phyloP scores from a whole-genome alignment of 2,888 invertebrate genomes.

The Caenorhabditis sp. region DNA sequence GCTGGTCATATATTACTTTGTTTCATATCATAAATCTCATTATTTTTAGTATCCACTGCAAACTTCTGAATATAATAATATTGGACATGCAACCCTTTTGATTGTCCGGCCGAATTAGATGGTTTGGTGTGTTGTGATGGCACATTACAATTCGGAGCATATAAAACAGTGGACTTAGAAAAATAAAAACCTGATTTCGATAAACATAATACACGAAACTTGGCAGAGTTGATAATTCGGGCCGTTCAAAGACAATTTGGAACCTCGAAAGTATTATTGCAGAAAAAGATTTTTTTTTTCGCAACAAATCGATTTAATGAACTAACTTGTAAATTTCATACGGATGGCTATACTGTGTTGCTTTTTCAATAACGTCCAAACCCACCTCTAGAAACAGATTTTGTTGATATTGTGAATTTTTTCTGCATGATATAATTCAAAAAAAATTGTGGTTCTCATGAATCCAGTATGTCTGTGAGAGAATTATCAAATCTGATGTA shows the following conservation, averaged over 20 bases:
- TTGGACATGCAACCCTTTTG: slow-evolving; percentile 43
- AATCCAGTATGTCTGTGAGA: too few species aligned
- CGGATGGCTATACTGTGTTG: slow-evolving; percentile 27
- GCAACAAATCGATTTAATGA: slow-evolving; percentile 38
- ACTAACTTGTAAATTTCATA: slow-evolving; percentile 38
- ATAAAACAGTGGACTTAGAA: slow-evolving; percentile 36
- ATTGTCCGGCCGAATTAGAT: slow-evolving; percentile 28
- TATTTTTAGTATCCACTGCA: slow-evolving; percentile 37
- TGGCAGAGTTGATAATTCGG: slow-evolving; percentile 33
- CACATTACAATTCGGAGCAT: slow-evolving; percentile 38
- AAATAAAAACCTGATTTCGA: slow-evolving; percentile 36
- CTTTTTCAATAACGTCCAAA: slow-evolving; percentile 41
- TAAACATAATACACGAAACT: slow-evolving; percentile 33
- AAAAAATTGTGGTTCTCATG: too few species aligned
- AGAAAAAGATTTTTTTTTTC: slow-evolving; percentile 34
- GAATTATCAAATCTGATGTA: too few species aligned
- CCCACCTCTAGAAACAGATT: slow-evolving; percentile 36
- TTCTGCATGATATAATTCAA: too few species aligned
- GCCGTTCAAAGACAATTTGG: slow-evolving; percentile 39
- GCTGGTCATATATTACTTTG: too few species aligned
- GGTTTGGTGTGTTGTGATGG: slow-evolving; percentile 46
- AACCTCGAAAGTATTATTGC: slow-evolving; percentile 37
- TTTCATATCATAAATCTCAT: too few species aligned
- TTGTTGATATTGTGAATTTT: slow-evolving; percentile 38
- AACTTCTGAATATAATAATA: slow-evolving; percentile 25